phyloP scores from a whole-genome alignment of 2,888 invertebrate species.

The Acrobasis suavella region DNA sequence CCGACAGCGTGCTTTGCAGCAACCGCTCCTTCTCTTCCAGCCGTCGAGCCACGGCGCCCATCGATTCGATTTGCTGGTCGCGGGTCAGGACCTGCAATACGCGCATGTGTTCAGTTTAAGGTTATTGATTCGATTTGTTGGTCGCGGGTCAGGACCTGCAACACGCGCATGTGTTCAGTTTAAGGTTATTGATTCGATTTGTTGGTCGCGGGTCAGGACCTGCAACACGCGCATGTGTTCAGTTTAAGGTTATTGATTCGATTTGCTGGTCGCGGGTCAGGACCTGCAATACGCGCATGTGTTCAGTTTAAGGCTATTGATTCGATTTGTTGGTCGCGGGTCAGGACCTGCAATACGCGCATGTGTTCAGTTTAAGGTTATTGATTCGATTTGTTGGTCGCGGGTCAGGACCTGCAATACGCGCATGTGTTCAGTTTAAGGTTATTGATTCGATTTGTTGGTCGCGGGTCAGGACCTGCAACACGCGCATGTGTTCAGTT shows the following conservation, averaged over 20 bases:
- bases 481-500: no score
- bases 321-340: constrained; percentile 94
- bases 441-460: no score
- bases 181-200: constrained; percentile 98
- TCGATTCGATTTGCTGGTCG: constrained; percentile 95
- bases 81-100: constrained; percentile 85
- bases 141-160: constrained; percentile 88
- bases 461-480: no score
- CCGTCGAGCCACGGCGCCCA: constrained; percentile 95
- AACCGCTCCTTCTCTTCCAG: constrained; percentile 98
- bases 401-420: no score
- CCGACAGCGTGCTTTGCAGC: constrained; percentile 94
- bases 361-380: no score
- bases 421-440: no score
- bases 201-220: constrained; percentile 90
- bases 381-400: no score
- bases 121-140: constrained; percentile 97
- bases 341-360: constrained; percentile 80
- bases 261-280: constrained; percentile 92
- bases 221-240: constrained; percentile 48
- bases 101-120: background rate
- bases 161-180: no score
- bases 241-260: no score
- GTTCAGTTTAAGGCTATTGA: no score
- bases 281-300: constrained; percentile 74